Percentiles rank a stretch among this genome's conserved stretches.
phyloP scores from a whole-genome alignment of 2,888 invertebrate species.

The Euplexia lucipara region DNA sequence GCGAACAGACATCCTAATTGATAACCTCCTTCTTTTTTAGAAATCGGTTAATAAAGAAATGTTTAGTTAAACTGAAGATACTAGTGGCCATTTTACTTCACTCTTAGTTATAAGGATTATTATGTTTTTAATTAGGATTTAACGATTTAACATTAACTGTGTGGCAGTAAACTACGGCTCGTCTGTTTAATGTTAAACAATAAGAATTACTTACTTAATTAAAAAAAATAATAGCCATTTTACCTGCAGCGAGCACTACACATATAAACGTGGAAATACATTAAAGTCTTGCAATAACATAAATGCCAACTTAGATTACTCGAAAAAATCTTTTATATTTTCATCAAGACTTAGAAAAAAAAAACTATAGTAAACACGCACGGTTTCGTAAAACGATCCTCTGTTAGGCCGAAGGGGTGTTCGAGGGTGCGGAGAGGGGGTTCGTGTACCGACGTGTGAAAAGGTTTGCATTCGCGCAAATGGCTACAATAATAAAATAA shows the following conservation, averaged over 20 bases:
- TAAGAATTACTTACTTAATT: too few species aligned
- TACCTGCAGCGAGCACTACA: neutral
- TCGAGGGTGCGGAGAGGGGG: neutral
- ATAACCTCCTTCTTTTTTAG: too few species aligned
- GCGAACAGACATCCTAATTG: too few species aligned
- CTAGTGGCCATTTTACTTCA: too few species aligned
- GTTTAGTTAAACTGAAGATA: too few species aligned
- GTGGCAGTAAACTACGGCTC: too few species aligned
- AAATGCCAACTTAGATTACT: neutral
- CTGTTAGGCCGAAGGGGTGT: neutral
- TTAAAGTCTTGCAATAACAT: neutral
- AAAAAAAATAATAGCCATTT: neutral
- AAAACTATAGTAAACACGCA: conserved; percentile 4
- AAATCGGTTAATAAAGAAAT: too few species aligned
- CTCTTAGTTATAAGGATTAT: too few species aligned
- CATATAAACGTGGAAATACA: too few species aligned
- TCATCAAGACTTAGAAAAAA: conserved; percentile 7
- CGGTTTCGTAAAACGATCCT: conserved; percentile 18
- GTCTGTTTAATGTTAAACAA: too few species aligned
- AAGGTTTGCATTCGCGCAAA: conserved; percentile 43
- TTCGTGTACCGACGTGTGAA: conserved; percentile 21
- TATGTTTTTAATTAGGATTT: too few species aligned
- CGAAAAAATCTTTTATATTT: neutral
- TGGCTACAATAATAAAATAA: conserved; percentile 31
- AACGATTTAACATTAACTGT: too few species aligned